Evolutionary conservation across 1,140 invertebrate species (phyloP), one percentile per base, ranked within the genome.

Genomic region (Drosophila suzukii): DNA sequence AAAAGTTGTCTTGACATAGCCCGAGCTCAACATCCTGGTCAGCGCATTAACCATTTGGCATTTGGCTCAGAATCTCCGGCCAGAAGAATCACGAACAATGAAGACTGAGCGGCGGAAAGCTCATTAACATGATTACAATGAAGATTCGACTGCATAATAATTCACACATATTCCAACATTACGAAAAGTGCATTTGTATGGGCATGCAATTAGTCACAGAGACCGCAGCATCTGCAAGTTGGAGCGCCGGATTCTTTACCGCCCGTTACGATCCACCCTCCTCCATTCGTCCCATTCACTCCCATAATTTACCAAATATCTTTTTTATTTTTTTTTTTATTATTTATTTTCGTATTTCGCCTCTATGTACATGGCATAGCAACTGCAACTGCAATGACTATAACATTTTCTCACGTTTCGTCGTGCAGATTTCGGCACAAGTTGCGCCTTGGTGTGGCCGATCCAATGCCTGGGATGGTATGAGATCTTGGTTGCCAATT

Each of bases 341-440:
- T 79, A 78, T 78, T 73, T 82, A 79, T 79, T 73, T 65, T 81
- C 65, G 38, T 60, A 51, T 58, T 57, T 65, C 32, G 55, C 55
- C 59, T 66, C 49, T 62, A 34, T 70, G 39, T 53, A 44, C 46
- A 38, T 36, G 43, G 72, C 78, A 58, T 82, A 71, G 80, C 80
- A 83, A 82, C 75, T 83, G 80, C 79, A 77, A 70, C 61, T 83
- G 80, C 79, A 77, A 70, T 61, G 81, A 72, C 73, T 84, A 77
- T 88, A 88, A 88, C 72, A 88, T 88, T 88, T 88, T 88, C 84
- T 88, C 84, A 88, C 84, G 84, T 88, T 88, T 89, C 84, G 77
- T 75, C 68, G 84, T 83, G 75, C 81, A 78, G 80, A 86, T 86
- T 86, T 86, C 83, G 83, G 83, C 84, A 86, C 83, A 86, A 86